Evolutionary conservation across 2,888 invertebrate genomes (phyloP), one percentile per base, ranked within the genome.

Genomic region (Amphiduros pacificus): DNA sequence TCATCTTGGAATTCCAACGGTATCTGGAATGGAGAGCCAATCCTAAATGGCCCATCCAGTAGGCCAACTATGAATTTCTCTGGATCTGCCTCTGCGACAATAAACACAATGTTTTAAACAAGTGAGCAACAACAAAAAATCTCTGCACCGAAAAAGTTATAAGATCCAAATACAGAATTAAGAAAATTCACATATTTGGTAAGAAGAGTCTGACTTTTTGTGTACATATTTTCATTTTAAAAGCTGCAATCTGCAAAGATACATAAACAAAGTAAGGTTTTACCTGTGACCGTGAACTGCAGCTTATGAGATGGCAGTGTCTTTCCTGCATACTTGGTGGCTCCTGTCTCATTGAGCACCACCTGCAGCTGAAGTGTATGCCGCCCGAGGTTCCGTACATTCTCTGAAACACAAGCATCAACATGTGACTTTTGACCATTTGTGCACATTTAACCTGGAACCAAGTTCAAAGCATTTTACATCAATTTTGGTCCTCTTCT

Each of bases 1-100:
- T 73, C 74, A 64, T 82, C 82, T 58, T 77, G 76, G 61, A 82
- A 78, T 63, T 80, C 80, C 24, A 82, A 71, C 0, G 81, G 80
- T 41, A 82, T 78, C 60, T 74, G 73, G 66, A 82, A 82, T 3
- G 82, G 78, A 17, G 74, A 68, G 9, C 80, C 81, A 5, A 81
- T 73, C 44, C 78, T 69, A 69, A 79, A 80, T n/a, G 81, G 81
- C 1, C 80, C 80, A 52, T 80, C 80, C 55, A 82, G 62, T 44
- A 78, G 54, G 9, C 80, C 81, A 14, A 82, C 75, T 0, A 76
- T 73, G 67, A 81, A 82, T 61, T 74, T 76, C 59, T 77, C 75
- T 24, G 80, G 74, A 27, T 76, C 80, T 20, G 74, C 78, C 71
- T 82, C 82, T 81, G 73, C 6, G 14, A 24, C 6, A n/a, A n/a